Base-by-base conservation (phyloP, 1,140 invertebrate species). In the Nautilus pompilius region DNA sequence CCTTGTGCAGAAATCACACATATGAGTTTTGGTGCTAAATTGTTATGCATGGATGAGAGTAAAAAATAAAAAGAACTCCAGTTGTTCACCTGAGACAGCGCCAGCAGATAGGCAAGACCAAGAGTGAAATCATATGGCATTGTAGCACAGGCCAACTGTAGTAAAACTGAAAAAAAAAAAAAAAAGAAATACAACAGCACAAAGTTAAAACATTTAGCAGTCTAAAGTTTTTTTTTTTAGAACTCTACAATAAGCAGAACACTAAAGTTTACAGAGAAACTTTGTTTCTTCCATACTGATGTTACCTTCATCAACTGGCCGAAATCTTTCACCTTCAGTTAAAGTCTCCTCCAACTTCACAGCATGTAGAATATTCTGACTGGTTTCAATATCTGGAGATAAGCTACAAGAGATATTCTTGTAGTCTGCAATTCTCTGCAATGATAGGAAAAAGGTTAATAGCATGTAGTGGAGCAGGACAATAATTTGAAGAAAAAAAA, bases 31-130 rank as follows among this genome's bases (percentile, higher is more conserved):
- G n/a, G n/a, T n/a, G n/a, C n/a, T n/a, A n/a, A n/a, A n/a, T n/a
- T n/a, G n/a, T n/a, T n/a, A n/a, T n/a, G 45, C 13, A 22, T 20
- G 58, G 15, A 48, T 32, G 46, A 58, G 29, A 24, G 20, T n/a
- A 48, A 45, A 48, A 22, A 32, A 24, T 15, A 53, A 48, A 53
- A 53, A 13, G 15, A 45, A 48, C 30, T 28, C 54, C n/a, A 59
- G 6, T 15, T 6, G 63, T 56, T 65, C 70, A 79, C 77, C 41
- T 77, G 48, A 30, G 73, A 69, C 29, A 82, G 61, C 2, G 75
- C 72, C 33, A 83, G 53, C 6, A 83, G 69, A 67, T 79, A 79
- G 2, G 76, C 74, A 46, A 84, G 61, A n/a, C 79, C 77, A 8
- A 83, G 67, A 4, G 69, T 67, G 22, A 72, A 66, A 60, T 84